Conservation (phyloP, 2,113 vertebrate species). For the Poeciliopsis occidentalis region DNA sequence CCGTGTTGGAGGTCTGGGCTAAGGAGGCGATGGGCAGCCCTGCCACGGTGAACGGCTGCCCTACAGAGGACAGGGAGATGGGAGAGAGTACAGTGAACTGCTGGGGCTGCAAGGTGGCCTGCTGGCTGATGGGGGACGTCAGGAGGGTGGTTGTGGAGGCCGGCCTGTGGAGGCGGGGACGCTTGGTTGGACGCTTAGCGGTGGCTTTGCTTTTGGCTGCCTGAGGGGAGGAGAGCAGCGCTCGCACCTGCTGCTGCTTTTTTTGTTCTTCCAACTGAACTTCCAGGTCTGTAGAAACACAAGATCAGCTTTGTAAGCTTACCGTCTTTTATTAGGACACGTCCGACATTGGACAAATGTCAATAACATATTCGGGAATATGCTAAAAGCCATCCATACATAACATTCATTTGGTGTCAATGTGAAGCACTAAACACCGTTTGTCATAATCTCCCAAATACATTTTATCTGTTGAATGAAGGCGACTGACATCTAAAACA, state of each 20-base stretch:
- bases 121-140: slow-evolving; percentile 83
- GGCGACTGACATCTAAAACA: no score
- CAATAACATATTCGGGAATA: neutral
- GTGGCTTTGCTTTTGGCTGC: slow-evolving; percentile 86
- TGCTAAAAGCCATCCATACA: no score
- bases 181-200: slow-evolving; percentile 84
- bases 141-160: slow-evolving; percentile 90
- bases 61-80: slow-evolving; percentile 76
- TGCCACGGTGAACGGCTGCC: slow-evolving; percentile 87
- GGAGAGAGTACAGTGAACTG: slow-evolving; percentile 81
- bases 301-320: neutral
- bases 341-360: neutral
- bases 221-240: slow-evolving; percentile 84
- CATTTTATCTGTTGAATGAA: no score
- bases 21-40: slow-evolving; percentile 87
- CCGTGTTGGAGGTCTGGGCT: slow-evolving; percentile 77
- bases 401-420: no score
- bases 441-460: no score
- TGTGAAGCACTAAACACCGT: no score
- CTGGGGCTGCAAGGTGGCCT: slow-evolving; percentile 68
- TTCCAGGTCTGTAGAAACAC: slow-evolving; percentile 84
- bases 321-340: no score
- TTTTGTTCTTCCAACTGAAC: slow-evolving; percentile 93
- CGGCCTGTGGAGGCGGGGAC: slow-evolving; percentile 91
- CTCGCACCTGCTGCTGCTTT: slow-evolving; percentile 85